Evolutionary conservation across 2,888 invertebrate genomes (phyloP), one percentile per base, ranked within the genome.

Genomic region (Torymus tubicola): DNA sequence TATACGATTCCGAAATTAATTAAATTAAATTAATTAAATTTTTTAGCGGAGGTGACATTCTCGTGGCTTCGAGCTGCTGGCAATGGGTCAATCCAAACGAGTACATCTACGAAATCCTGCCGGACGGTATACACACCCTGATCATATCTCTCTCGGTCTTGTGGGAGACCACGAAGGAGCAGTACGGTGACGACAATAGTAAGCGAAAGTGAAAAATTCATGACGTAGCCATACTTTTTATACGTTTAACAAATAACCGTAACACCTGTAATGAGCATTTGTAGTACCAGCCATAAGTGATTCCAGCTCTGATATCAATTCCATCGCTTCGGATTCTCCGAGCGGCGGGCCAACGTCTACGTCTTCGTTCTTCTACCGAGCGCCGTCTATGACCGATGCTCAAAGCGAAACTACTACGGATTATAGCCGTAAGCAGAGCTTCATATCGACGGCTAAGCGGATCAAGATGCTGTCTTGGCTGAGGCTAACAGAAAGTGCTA

Each of bases 51-150:
- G 94, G 94, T 0, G 94, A 94, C 81, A 93, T 94, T 21, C 87
- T 94, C 0, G 92, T 94, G 0, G 91, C 94, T 0, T 91, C 92
- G 12, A 93, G 93, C 70, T 93, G 93, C 12, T 94, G 94, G 93
- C 92, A 92, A 83, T 93, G 93, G 88, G 92, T 93, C 2, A 93
- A 93, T 84, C 92, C 93, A 13, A 92, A 92, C 16, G 94, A 94
- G 84, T 94, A 94, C 85, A 89, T 93, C 67, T 92, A 92, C 21
- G 92, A 93, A 86, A 91, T 91, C 0, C 90, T 92, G 81, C 91
- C 92, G 0, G 93, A 93, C 84, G 92, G 92, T 1, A 87, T 91
- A 64, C 93, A 94, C 85, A 92, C 92, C 0, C 92, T 88, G 13
- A 87, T 91, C 50, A 74, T 87, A 58, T 86, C 87, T 2, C 84